Conservation (phyloP, 1,140 invertebrate genomes). For the Drosophila sulfurigaster region DNA sequence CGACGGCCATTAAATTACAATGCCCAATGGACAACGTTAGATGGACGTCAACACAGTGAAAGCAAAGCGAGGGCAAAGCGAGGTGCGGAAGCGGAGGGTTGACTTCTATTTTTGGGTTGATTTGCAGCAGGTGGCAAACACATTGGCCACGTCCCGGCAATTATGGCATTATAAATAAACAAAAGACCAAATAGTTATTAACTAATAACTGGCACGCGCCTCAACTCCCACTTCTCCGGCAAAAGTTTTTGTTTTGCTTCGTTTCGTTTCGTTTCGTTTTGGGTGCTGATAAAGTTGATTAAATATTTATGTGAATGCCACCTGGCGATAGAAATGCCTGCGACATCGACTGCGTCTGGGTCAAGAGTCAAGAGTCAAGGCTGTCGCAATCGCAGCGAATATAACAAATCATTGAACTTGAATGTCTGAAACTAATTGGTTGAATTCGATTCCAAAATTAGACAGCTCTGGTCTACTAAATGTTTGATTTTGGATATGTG, state of each 20-base stretch:
- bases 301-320: slow-evolving; percentile 68
- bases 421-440: slow-evolving; percentile 56
- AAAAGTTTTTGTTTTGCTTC: slow-evolving; percentile 48
- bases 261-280: neutral
- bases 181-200: slow-evolving; percentile 80
- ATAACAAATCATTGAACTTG: slow-evolving; percentile 62
- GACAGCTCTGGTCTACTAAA: slow-evolving; percentile 22
- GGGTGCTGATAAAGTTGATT: slow-evolving; percentile 49
- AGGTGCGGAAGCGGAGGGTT: neutral
- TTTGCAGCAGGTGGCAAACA: slow-evolving; percentile 53
- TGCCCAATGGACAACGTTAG: slow-evolving; percentile 60
- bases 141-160: slow-evolving; percentile 69
- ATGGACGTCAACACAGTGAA: too few species aligned
- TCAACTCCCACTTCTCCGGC: neutral
- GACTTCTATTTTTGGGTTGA: slow-evolving; percentile 28
- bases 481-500: slow-evolving; percentile 7
- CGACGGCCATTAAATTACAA: slow-evolving; percentile 80
- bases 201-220: slow-evolving; percentile 72
- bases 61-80: too few species aligned
- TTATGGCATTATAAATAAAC: slow-evolving; percentile 82
- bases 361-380: slow-evolving; percentile 59
- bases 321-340: slow-evolving; percentile 39
- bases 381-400: slow-evolving; percentile 16
- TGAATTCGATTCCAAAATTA: slow-evolving; percentile 1
- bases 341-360: neutral